These are phyloP conservation scores for Sphaerophoria taeniata DNA, from an alignment of 2,888 invertebrate genomes.

Conservation along the genomic window DNA sequence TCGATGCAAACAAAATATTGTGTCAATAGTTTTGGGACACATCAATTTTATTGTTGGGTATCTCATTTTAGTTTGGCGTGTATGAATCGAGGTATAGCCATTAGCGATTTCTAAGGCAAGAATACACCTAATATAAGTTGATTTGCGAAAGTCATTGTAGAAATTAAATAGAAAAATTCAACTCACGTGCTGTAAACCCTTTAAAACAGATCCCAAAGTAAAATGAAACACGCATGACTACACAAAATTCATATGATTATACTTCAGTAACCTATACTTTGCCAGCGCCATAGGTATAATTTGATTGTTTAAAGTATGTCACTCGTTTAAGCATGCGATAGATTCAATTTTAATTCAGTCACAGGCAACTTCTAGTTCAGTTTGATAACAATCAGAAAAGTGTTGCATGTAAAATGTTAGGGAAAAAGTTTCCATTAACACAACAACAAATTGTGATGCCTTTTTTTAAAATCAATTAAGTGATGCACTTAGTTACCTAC, in stretches of 20 bases:
- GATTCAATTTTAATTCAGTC: background rate
- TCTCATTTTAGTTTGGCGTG: too few relatives aligned
- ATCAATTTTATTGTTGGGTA: too few relatives aligned
- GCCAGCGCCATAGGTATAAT: conserved; percentile 10
- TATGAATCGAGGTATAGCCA: too few relatives aligned
- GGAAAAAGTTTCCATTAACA: conserved; percentile 5
- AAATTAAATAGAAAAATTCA: too few relatives aligned
- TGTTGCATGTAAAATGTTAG: background rate
- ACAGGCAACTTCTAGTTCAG: background rate
- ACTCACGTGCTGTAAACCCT: background rate
- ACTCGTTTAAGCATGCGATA: conserved; percentile 17
- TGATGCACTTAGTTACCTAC: background rate
- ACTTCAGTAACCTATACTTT: conserved; percentile 12
- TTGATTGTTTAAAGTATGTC: conserved; percentile 13
- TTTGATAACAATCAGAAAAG: conserved; percentile 25
- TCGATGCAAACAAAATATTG: too few relatives aligned
- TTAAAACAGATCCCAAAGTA: background rate
- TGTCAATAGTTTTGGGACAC: too few relatives aligned
- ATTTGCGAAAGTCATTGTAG: too few relatives aligned
- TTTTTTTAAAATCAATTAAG: background rate
- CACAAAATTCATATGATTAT: conserved; percentile 2
- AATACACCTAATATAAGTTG: too few relatives aligned
- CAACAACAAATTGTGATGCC: background rate
- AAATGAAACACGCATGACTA: conserved; percentile 9
- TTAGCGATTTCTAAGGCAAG: too few relatives aligned